These are phyloP conservation scores for Aplysina aerophoba DNA, from an alignment of 37 sponge, comb jelly and placozoan genomes.

Conservation along the genomic window DNA sequence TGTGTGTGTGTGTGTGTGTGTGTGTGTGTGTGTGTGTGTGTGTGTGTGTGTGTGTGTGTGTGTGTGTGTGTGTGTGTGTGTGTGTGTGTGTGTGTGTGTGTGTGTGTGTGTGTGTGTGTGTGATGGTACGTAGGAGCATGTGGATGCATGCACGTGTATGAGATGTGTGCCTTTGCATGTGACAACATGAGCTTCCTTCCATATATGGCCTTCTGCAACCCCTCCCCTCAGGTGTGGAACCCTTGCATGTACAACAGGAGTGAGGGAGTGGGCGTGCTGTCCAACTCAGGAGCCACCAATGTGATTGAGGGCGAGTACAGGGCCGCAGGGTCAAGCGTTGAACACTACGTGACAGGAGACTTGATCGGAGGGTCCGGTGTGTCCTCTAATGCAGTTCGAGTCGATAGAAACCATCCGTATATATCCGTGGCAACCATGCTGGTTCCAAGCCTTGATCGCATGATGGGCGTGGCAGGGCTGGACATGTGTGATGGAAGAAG, in stretches of 20 bases:
- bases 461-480: slow-evolving; percentile 24
- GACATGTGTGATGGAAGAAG: background rate
- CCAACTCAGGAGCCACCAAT: background rate
- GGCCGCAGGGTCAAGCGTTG: background rate
- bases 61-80: too few species aligned
- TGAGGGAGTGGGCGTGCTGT: slow-evolving; percentile 14
- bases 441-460: slow-evolving; percentile 21
- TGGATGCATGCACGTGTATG: too few species aligned
- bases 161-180: too few species aligned
- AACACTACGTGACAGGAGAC: background rate
- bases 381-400: background rate
- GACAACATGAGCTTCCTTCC: too few species aligned
- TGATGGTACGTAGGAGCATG: too few species aligned
- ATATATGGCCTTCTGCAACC: too few species aligned
- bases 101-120: too few species aligned
- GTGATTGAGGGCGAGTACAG: slow-evolving; percentile 10
- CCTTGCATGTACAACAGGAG: slow-evolving; percentile 15
- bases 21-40: too few species aligned
- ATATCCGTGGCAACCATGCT: slow-evolving; percentile 24
- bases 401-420: background rate
- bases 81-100: too few species aligned
- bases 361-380: background rate
- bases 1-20: too few species aligned
- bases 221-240: slow-evolving; percentile 6
- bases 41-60: too few species aligned